phyloP scores from a whole-genome alignment of 2,797 vertebrate genomes.

The Pelochelys cantorii region DNA sequence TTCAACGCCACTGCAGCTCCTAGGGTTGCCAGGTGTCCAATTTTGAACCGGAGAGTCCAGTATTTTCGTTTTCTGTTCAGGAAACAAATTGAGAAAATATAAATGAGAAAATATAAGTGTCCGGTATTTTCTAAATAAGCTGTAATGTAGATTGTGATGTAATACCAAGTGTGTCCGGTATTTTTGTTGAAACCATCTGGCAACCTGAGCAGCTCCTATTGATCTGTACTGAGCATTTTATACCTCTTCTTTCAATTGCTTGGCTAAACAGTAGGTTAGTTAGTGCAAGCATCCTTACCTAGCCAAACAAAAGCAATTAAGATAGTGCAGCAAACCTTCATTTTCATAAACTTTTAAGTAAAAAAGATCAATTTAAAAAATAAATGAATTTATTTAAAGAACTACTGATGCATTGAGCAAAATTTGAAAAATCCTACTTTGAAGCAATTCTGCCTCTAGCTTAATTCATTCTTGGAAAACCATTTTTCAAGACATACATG shows the following conservation, averaged over 20 bases:
- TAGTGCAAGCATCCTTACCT: fast-evolving
- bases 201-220: neutral
- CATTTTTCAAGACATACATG: neutral
- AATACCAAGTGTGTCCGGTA: too few species aligned
- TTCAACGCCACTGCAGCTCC: fast-evolving
- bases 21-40: neutral
- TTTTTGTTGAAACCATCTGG: too few species aligned
- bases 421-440: neutral
- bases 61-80: too few species aligned
- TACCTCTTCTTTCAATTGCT: fast-evolving
- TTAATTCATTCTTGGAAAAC: neutral
- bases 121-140: too few species aligned
- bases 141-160: too few species aligned
- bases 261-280: neutral
- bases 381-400: neutral
- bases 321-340: fast-evolving
- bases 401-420: neutral
- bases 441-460: neutral
- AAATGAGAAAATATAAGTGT: too few species aligned
- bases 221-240: fast-evolving
- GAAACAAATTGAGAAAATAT: too few species aligned
- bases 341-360: fast-evolving
- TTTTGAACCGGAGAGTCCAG: too few species aligned
- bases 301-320: neutral
- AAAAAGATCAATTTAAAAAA: neutral